Evolutionary conservation across 2,888 invertebrate genomes (phyloP).

Genomic region (Tachina grossa): DNA sequence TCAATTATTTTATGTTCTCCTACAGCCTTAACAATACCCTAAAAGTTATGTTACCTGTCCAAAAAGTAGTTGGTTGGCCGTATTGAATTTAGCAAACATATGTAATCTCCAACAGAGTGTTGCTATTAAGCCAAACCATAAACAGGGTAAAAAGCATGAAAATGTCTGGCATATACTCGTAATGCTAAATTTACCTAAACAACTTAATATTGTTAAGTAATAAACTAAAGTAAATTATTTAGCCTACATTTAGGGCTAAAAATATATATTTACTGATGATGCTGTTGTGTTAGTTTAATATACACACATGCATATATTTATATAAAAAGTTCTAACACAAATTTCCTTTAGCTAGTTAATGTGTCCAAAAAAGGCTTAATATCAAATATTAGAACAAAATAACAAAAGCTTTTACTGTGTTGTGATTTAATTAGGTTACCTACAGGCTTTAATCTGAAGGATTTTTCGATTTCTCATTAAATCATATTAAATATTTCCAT

Average conservation of each 20-base stretch:
- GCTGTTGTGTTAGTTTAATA: background rate
- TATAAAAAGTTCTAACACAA: background rate
- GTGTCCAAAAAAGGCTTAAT: constrained; percentile 28
- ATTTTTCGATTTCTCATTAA: constrained; percentile 49
- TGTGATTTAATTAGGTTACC: constrained; percentile 34
- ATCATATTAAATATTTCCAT: constrained; percentile 38
- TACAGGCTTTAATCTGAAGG: background rate
- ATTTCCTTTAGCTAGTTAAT: constrained; percentile 29
- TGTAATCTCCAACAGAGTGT: constrained; percentile 42
- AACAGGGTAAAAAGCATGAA: constrained; percentile 34
- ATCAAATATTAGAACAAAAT: constrained; percentile 2
- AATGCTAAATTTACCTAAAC: background rate
- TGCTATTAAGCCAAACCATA: constrained; percentile 56
- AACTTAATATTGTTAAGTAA: constrained; percentile 53
- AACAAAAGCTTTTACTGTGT: background rate
- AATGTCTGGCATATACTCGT: background rate
- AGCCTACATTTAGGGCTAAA: constrained; percentile 53
- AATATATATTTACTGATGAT: background rate
- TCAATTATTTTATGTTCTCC: constrained; percentile 38
- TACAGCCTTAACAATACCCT: background rate
- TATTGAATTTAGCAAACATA: constrained; percentile 60
- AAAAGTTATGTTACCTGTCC: constrained; percentile 62
- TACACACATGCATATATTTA: background rate
- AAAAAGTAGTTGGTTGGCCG: constrained; percentile 28
- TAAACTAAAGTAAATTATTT: constrained; percentile 62